A percentile compares a stretch with the other conserved stretches of the same genome.
These are phyloP conservation scores for Macrotis lagotis DNA, from an alignment of 2,113 vertebrate species.

Conservation along the genomic window DNA sequence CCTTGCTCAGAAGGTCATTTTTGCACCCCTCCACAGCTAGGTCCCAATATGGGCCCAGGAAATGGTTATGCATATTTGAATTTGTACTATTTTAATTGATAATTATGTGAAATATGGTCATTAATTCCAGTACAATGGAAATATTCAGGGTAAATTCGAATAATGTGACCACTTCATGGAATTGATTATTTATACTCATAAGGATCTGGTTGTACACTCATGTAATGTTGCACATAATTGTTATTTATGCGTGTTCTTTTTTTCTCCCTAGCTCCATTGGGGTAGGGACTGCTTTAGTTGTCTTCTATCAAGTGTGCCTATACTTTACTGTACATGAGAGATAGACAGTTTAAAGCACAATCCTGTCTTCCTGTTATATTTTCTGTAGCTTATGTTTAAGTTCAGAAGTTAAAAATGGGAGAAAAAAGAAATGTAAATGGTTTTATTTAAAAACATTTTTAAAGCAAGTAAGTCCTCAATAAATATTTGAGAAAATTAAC, in stretches of 20 bases:
- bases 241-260: not conserved
- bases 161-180: not conserved
- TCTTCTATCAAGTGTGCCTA: not conserved
- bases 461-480: not conserved
- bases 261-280: not conserved
- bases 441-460: not conserved
- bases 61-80: not conserved
- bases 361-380: not conserved
- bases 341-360: not conserved
- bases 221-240: not conserved
- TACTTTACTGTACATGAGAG: not conserved
- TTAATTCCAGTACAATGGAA: not conserved
- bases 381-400: not conserved
- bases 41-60: not conserved
- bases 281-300: not conserved
- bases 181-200: not conserved
- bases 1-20: not conserved
- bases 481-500: not conserved
- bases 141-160: not conserved
- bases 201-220: not conserved
- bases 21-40: not conserved
- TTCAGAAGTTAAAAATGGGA: not conserved
- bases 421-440: not conserved
- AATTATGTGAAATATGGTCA: not conserved
- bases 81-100: not conserved